Evolutionary conservation across 2,888 invertebrate species (phyloP), one percentile per base, ranked within the genome.

Genomic region (Prionchulus punctatus): DNA sequence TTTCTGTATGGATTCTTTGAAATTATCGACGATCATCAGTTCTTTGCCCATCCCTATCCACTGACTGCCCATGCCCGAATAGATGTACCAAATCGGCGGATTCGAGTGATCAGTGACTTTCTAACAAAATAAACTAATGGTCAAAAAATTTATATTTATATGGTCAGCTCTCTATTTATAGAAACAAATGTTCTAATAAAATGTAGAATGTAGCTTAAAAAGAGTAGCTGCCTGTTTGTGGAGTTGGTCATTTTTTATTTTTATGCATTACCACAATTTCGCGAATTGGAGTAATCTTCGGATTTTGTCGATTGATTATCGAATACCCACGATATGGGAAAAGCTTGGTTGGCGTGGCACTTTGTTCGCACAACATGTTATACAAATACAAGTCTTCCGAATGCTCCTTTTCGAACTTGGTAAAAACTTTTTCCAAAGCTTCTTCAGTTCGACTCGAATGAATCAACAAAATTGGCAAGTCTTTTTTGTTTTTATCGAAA

Each of bases 1-100:
- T 60, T 81, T 81, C 62, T 79, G 76, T 62, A 96, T 80, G 58
- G 86, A 84, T 55, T 80, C 79, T 60, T 81, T 82, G 76, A 94
- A 94, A 1, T 77, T 75, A 45, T 45, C 45, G 60, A 96, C 76
- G 60, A 54, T 43, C 81, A 94, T 82, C 54, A 59, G 25, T n/a
- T 31, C 25, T 1, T 30, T 18, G 3, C 82, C 90, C 91, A 92
- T 92, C 65, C 86, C 87, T 49, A 84, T 79, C 91, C 91, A 92
- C 75, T 94, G 92, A 49, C 86, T 83, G 12, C 92, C 94, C 92
- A 94, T 92, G 55, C 94, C 94, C 49, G 89, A 84, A 75, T 89
- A 92, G 59, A 92, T 80, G 73, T 81, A 92, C 88, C 91, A 92
- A 55, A 91, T 74, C 0, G 91, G 58, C 1, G 57, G 51, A 18